These are phyloP conservation scores for Stenolophus ochropezus DNA, from an alignment of 2,888 invertebrate species.

Conservation along the genomic window DNA sequence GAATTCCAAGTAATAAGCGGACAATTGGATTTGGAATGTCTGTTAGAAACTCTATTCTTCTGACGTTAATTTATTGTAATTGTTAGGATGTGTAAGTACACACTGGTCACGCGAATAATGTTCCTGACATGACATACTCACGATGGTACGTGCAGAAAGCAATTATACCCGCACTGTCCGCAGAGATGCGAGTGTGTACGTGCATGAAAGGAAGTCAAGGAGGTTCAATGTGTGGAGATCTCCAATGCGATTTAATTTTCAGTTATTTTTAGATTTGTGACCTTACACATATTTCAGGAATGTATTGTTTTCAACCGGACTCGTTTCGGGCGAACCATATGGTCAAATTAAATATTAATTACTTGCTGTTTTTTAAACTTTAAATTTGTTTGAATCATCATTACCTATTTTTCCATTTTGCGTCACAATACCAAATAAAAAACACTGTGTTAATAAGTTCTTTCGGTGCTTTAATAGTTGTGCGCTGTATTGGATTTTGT, in stretches of 20 bases:
- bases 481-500: too few relatives aligned
- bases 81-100: constrained; percentile 14
- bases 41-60: neutral
- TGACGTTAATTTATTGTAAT: constrained; percentile 10
- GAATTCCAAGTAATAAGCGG: neutral
- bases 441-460: too few relatives aligned
- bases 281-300: constrained; percentile 31
- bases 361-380: too few relatives aligned
- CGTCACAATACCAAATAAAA: too few relatives aligned
- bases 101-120: constrained; percentile 30
- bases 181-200: constrained; percentile 8
- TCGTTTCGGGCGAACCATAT: neutral
- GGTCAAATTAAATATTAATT: too few relatives aligned
- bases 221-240: constrained; percentile 37
- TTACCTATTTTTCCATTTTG: too few relatives aligned
- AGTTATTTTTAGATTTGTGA: constrained; percentile 45
- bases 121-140: constrained; percentile 28
- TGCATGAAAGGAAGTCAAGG: constrained; percentile 56
- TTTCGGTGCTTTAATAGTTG: too few relatives aligned
- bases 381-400: too few relatives aligned
- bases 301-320: neutral
- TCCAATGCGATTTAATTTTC: constrained; percentile 20
- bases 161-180: constrained; percentile 8
- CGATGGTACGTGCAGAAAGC: constrained; percentile 4
- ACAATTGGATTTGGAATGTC: neutral